phyloP scores from a whole-genome alignment of 1,140 invertebrate genomes.

The Drosophila nigrodunni region DNA sequence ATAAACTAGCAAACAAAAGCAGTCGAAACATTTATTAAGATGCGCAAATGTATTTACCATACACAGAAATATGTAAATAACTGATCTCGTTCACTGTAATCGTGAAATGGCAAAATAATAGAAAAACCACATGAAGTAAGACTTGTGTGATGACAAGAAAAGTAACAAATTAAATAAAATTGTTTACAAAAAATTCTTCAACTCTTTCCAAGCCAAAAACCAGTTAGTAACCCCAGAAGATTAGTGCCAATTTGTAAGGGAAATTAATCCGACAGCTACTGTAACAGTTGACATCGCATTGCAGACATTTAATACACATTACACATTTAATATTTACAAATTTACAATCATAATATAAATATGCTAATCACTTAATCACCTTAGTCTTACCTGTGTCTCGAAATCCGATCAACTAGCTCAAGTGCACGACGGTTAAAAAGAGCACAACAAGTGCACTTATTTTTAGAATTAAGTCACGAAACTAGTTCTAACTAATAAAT shows the following conservation, averaged over 20 bases:
- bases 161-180: too few relatives aligned
- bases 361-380: not conserved
- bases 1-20: slow-evolving; percentile 19
- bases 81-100: slow-evolving; percentile 11
- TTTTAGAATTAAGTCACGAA: not conserved
- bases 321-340: not conserved
- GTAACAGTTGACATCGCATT: not conserved
- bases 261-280: too few relatives aligned
- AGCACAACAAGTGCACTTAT: not conserved
- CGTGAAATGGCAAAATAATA: not conserved
- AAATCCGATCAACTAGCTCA: slow-evolving; percentile 30
- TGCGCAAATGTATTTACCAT: slow-evolving; percentile 5
- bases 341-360: slow-evolving; percentile 4
- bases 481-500: not conserved
- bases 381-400: slow-evolving; percentile 22
- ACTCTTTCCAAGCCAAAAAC: too few relatives aligned
- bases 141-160: not conserved
- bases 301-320: not conserved
- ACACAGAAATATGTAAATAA: slow-evolving; percentile 12
- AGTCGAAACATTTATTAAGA: slow-evolving; percentile 25
- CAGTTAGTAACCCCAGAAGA: too few relatives aligned
- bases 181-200: too few relatives aligned
- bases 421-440: slow-evolving; percentile 4
- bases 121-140: slow-evolving; percentile 1
- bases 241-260: too few relatives aligned